Evolutionary conservation across 2,888 invertebrate genomes (phyloP), one percentile per base, ranked within the genome.

Genomic region (Hydriomena furcata): DNA sequence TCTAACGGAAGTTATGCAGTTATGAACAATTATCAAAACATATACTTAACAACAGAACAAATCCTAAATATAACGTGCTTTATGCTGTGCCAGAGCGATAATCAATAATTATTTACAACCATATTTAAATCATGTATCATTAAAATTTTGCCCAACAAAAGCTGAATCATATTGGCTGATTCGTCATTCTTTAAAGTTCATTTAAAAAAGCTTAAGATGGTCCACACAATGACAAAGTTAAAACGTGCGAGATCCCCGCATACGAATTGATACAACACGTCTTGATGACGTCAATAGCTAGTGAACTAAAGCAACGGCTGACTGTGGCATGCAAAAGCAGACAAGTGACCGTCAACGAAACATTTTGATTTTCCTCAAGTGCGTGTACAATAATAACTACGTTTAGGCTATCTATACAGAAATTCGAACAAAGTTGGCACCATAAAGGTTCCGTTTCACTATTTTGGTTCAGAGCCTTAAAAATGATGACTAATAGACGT

Each of bases 221-320:
- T 28, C 7, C 8, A 32, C 11, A 36, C 45, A 52, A 52, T 42
- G 38, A 11, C 25, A 36, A 13, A 30, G 32, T 50, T 34, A 20
- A 35, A 38, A 34, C 34, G 44, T 51, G 46, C 49, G 53, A 57
- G 50, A 57, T 46, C 46, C 35, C 57, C 40, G 44, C 32, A 28
- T 37, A 38, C 52, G 17, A 27, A 27, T 35, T 34, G 25, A 25
- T 38, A 38, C 31, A 21, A 35, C 40, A 41, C 35, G 47, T 36
- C 27, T 54, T 35, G 32, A 32, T 58, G 58, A 58, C 58, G 54
- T 58, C 58, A 55, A 31, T 46, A 38, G 25, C 36, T 52, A 40
- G 34, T 47, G 27, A 43, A 43, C 24, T 24, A 48, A 50, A 24
- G 52, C 52, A 28, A 52, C 42, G 48, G 27, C 50, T 45, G 56